These are phyloP conservation scores for Lepilemur ruficaudatus DNA, from an alignment of 2,797 vertebrate genomes.

Conservation along the genomic window DNA sequence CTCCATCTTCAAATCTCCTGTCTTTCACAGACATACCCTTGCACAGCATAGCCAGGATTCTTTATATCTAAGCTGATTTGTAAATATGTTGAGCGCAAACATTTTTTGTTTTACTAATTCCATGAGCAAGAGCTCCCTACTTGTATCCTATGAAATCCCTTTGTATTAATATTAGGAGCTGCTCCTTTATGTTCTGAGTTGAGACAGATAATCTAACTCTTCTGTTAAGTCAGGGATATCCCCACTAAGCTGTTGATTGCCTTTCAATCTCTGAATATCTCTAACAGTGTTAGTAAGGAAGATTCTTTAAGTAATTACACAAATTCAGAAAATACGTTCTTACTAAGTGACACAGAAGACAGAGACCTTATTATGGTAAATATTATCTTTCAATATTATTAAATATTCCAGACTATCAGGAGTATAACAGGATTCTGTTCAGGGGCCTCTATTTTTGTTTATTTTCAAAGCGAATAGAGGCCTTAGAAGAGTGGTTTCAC, in stretches of 20 bases:
- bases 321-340: slow-evolving; percentile 26
- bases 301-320: slow-evolving; percentile 16
- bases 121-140: not conserved
- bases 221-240: not conserved
- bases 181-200: slow-evolving; percentile 19
- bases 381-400: not conserved
- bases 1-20: not conserved
- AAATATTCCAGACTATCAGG: not conserved
- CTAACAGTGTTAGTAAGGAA: slow-evolving; percentile 1
- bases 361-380: not conserved
- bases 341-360: not conserved
- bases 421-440: not conserved
- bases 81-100: not conserved
- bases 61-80: not conserved
- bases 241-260: not conserved
- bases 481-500: not conserved
- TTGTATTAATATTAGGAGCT: not conserved
- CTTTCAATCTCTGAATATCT: not conserved
- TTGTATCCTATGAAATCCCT: not conserved
- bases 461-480: not conserved
- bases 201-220: not conserved
- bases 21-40: not conserved
- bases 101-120: slow-evolving; percentile 22
- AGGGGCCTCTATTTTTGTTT: slow-evolving; percentile 22
- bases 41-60: not conserved